Percentiles rank a stretch among this genome's conserved stretches.
Evolutionary conservation across 2,797 vertebrate species (phyloP).

Genomic region (Danio albolineatus): DNA sequence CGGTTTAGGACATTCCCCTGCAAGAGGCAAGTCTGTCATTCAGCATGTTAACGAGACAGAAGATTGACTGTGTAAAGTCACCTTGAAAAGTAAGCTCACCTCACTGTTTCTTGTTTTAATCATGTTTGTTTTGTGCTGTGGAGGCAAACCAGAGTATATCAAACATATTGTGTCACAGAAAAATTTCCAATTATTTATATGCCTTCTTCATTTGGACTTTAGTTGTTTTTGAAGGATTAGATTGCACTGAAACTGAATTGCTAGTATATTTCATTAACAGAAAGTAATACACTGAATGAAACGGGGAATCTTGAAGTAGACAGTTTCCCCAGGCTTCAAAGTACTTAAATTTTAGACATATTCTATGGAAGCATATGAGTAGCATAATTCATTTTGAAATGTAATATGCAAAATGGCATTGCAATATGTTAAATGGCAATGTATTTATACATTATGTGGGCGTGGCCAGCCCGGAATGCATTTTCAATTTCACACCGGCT

Average conservation of each 20-base stretch:
- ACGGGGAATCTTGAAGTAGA: no score
- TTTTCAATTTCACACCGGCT: no score
- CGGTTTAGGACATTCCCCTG: conserved; percentile 69
- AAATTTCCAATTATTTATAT: not conserved
- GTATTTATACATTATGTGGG: no score
- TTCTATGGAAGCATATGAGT: no score
- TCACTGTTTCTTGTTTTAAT: conserved; percentile 51
- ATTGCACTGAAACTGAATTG: not conserved
- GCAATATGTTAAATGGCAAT: no score
- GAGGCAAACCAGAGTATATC: conserved; percentile 33
- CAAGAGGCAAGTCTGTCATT: conserved; percentile 5
- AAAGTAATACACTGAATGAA: no score
- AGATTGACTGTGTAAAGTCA: not conserved
- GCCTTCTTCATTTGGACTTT: not conserved
- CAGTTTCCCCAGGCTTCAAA: no score
- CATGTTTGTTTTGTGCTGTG: conserved; percentile 66
- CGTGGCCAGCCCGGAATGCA: no score
- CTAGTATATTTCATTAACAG: no score
- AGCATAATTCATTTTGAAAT: no score
- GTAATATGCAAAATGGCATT: no score
- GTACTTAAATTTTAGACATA: no score
- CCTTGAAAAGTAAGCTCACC: conserved; percentile 59
- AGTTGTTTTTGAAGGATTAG: not conserved
- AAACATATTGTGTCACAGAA: not conserved
- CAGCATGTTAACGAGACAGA: not conserved